These are phyloP conservation scores for Cotesia typhae DNA, from an alignment of 1,140 invertebrate species.

Conservation along the genomic window DNA sequence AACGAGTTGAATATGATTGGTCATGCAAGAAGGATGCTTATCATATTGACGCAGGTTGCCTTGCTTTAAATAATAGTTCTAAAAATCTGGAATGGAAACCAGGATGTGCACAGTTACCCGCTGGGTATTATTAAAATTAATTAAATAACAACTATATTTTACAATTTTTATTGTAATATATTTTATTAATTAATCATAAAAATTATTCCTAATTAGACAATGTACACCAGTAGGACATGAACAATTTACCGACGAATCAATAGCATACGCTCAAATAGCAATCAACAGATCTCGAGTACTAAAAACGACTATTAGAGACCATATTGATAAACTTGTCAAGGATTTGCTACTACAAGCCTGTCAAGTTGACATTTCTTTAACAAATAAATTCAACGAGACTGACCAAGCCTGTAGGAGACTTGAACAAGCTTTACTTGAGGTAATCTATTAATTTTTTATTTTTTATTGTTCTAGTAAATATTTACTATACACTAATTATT, in stretches of 20 bases:
- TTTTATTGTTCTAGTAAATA: no score
- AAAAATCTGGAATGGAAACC: slow-evolving; percentile 73
- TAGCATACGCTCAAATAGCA: slow-evolving; percentile 70
- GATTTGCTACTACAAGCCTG: slow-evolving; percentile 79
- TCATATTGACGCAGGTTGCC: slow-evolving; percentile 74
- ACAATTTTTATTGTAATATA: neutral
- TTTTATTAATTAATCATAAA: slow-evolving; percentile 16
- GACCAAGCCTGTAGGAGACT: slow-evolving; percentile 71
- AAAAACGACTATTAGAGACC: slow-evolving; percentile 70
- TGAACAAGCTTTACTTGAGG: slow-evolving; percentile 70
- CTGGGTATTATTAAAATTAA: slow-evolving; percentile 62
- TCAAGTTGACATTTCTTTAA: slow-evolving; percentile 72
- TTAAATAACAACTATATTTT: neutral
- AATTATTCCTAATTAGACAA: slow-evolving; percentile 58
- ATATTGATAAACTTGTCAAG: slow-evolving; percentile 71
- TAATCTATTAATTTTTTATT: slow-evolving; percentile 41
- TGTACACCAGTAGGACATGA: slow-evolving; percentile 76
- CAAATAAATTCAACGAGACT: slow-evolving; percentile 71
- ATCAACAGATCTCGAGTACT: slow-evolving; percentile 71
- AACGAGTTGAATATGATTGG: slow-evolving; percentile 84
- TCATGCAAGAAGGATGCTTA: slow-evolving; percentile 84
- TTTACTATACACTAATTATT: no score
- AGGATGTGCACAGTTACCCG: slow-evolving; percentile 73
- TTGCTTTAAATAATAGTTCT: slow-evolving; percentile 70
- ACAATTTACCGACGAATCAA: slow-evolving; percentile 72